phyloP scores from a whole-genome alignment of 64 coral and sea anemone species.

The Stichodactyla helianthus region DNA sequence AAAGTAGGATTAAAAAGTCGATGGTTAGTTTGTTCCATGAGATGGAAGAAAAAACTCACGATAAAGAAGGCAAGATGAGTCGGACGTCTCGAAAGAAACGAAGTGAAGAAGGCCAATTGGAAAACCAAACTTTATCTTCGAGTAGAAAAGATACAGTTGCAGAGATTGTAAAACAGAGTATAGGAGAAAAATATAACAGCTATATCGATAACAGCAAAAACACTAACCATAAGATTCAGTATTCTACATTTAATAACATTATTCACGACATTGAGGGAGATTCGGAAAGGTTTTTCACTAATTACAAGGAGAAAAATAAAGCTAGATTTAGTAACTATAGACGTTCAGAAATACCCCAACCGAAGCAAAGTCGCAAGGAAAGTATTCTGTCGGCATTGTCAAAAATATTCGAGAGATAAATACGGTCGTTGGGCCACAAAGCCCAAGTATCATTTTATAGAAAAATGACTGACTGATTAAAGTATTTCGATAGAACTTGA shows the following conservation, averaged over 20 bases:
- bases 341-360: constrained; percentile 5
- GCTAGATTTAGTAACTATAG: not conserved
- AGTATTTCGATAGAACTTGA: too few species aligned
- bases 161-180: constrained; percentile 11
- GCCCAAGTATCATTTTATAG: too few species aligned
- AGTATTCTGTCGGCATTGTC: constrained; percentile 11
- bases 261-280: constrained; percentile 3
- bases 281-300: not conserved
- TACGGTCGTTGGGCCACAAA: not conserved
- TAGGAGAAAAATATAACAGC: constrained; percentile 1
- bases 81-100: not conserved
- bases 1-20: not conserved
- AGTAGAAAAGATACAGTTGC: not conserved
- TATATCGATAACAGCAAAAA: not conserved
- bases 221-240: not conserved
- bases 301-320: not conserved
- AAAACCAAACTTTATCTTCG: not conserved
- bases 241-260: not conserved
- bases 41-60: not conserved
- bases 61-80: not conserved
- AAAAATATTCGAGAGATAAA: not conserved
- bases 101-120: not conserved
- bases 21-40: not conserved
- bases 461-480: too few species aligned
- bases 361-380: not conserved